These are phyloP conservation scores for Bimastos eiseni DNA, from an alignment of 2,888 invertebrate genomes.

Conservation along the genomic window DNA sequence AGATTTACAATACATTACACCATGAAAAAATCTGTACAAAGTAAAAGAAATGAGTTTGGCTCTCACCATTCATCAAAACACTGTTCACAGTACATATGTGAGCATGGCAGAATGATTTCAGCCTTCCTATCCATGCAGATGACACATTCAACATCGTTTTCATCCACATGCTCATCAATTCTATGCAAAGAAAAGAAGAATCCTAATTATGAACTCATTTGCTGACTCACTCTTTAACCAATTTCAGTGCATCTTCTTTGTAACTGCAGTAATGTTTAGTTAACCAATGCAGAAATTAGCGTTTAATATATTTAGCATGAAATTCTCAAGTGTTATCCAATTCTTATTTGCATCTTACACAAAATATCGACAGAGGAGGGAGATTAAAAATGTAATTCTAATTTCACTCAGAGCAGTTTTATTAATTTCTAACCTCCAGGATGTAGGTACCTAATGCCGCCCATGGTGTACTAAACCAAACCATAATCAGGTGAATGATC, in stretches of 20 bases:
- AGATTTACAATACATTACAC: too few species aligned
- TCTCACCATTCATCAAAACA: constrained; percentile 75
- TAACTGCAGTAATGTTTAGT: not conserved
- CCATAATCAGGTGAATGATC: too few species aligned
- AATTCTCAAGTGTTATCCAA: not conserved
- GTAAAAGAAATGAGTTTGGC: not conserved
- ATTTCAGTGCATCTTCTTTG: not conserved
- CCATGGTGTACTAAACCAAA: too few species aligned
- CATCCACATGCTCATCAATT: constrained; percentile 42
- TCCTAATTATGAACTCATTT: not conserved
- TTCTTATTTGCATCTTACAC: not conserved
- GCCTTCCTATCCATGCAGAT: constrained; percentile 75
- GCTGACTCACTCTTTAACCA: not conserved
- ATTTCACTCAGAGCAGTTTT: too few species aligned
- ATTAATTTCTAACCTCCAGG: too few species aligned
- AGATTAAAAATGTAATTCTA: too few species aligned
- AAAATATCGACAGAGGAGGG: too few species aligned
- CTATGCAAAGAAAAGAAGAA: not conserved
- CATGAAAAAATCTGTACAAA: too few species aligned
- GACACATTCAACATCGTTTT: constrained; percentile 68
- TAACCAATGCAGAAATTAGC: not conserved
- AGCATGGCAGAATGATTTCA: constrained; percentile 72
- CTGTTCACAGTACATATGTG: constrained; percentile 73
- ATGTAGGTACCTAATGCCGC: too few species aligned
- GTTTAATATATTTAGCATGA: not conserved